Base-by-base conservation (phyloP, 1,140 invertebrate species). In the Ylistrum balloti region DNA sequence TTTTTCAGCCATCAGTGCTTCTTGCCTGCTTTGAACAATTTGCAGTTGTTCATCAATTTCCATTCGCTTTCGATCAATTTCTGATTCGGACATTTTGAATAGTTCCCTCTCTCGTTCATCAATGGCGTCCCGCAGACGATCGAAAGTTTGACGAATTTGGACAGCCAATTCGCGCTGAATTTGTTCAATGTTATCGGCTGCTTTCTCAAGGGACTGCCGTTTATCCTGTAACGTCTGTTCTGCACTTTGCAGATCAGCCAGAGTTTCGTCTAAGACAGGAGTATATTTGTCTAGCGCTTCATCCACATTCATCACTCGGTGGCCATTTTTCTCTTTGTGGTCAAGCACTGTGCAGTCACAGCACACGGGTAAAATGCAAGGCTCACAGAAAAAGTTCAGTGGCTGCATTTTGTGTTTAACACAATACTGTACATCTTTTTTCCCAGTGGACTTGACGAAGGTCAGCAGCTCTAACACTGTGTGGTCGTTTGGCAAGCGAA, bases 311-410 rank as follows among this genome's bases (percentile, higher is more conserved):
- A 95, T 94, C 0, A 96, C 94, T n/a, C 91, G 86, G 90, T 96
- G 95, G 22, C 95, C 95, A 56, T 90, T 90, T 22, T 88, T 90
- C 91, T 95, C 94, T 89, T 95, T 95, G 93, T 96, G 95, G 87
- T 95, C 95, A 22, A 95, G 91, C 22, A 95, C 95, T 0, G 95
- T 95, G 85, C 95, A 96, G 89, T 96, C 95, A 88, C 95, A 93
- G 88, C 95, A 96, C 20, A 96, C 94, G 0, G 95, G 94, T 56
- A 90, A 92, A 38, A 94, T 93, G 89, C 95, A 96, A 13, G 94
- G 94, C 90, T 95, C 95, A 87, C 95, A 96, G 93, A 95, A 96
- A 89, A 96, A 96, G 91, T 95, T 95, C 86, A 95, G 89, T 0
- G 95, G 95, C 90, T 96, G 95, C 92, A 95, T 90, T 88, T 95